A percentile compares a stretch with the other conserved stretches of the same genome.
Conservation (phyloP, 2,113 vertebrate species). For the Muntiacus reevesi region DNA sequence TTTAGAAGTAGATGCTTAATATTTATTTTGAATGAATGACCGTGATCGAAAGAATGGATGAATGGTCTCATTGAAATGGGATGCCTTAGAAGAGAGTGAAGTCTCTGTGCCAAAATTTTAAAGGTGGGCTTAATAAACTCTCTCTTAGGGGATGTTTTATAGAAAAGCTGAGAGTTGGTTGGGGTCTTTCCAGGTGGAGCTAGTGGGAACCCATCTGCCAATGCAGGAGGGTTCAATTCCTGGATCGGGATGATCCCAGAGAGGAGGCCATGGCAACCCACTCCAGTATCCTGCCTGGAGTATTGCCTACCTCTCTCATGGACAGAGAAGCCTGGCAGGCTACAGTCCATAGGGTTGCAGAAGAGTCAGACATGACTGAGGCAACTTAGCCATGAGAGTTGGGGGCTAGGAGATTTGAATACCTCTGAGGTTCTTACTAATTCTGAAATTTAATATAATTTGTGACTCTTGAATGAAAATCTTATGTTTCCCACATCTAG, state of each 20-base stretch:
- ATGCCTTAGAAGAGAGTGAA: not conserved
- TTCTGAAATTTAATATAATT: not conserved
- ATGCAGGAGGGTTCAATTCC: not conserved
- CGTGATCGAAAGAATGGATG: not conserved
- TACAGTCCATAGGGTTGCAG: not conserved
- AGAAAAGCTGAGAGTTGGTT: not conserved
- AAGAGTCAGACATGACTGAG: not conserved
- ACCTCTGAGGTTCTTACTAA: not conserved
- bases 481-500: not conserved
- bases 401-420: not conserved
- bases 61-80: not conserved
- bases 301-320: not conserved
- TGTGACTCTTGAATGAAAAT: not conserved
- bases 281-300: not conserved
- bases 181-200: not conserved
- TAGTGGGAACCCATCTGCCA: not conserved
- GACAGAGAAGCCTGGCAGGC: not conserved
- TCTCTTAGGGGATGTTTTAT: not conserved
- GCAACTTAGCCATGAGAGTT: not conserved
- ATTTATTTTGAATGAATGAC: not conserved
- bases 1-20: not conserved
- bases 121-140: not conserved
- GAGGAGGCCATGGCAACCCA: not conserved
- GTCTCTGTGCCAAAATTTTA: not conserved
- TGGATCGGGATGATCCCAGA: not conserved